Conservation (phyloP, 2,888 invertebrate species). For the Drosophila atroscutellata region DNA sequence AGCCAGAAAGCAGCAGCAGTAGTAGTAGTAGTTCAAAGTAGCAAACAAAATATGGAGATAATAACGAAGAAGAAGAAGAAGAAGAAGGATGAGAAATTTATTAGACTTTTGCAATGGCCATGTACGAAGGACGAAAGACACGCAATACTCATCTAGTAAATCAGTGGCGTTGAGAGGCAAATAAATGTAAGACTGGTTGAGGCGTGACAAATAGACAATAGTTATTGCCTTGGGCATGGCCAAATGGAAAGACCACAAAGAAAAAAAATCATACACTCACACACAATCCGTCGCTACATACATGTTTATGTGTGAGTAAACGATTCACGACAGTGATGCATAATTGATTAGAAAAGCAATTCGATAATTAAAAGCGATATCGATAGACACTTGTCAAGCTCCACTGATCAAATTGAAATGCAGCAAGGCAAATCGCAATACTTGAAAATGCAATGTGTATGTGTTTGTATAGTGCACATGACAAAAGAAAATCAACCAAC, state of each 20-base stretch:
- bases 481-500: conserved; percentile 54
- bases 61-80: conserved; percentile 19
- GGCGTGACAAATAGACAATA: conserved; percentile 62
- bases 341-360: conserved; percentile 1
- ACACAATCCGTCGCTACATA: not conserved
- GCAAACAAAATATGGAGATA: conserved; percentile 21
- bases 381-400: conserved; percentile 11
- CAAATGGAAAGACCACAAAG: conserved; percentile 21
- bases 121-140: conserved; percentile 61
- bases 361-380: conserved; percentile 23
- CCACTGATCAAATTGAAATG: conserved; percentile 21
- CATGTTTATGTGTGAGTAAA: not conserved
- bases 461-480: conserved; percentile 42
- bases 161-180: conserved; percentile 46
- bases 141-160: conserved; percentile 58
- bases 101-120: conserved; percentile 61
- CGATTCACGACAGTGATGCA: conserved; percentile 1
- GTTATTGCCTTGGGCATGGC: conserved; percentile 44
- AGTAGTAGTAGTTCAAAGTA: conserved; percentile 26
- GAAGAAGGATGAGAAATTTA: conserved; percentile 45
- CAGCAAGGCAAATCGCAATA: conserved; percentile 10
- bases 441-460: conserved; percentile 4
- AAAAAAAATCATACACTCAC: not conserved
- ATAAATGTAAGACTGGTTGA: conserved; percentile 39
- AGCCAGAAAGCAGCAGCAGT: conserved; percentile 37